Base-by-base conservation (phyloP, 30 jellyfish, hydroid and myxozoan species). In the Aurelia coerulea region DNA sequence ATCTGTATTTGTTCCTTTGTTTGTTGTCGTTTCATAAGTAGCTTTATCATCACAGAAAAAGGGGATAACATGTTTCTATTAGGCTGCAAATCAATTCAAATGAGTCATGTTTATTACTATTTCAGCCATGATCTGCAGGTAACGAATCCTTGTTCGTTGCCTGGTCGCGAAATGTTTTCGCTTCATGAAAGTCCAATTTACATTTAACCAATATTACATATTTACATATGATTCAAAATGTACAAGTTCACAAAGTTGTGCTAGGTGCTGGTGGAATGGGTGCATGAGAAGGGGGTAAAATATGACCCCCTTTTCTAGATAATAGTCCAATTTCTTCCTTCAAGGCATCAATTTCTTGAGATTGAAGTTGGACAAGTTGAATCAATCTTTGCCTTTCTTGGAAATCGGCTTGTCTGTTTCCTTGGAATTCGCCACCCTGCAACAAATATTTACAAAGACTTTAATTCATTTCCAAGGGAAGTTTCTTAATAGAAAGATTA, bases 361-460 rank as follows among this genome's bases (percentile, higher is more conserved):
- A 89, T 69, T 94, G 98, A 16, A 94, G 86, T 74, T 88, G 98
- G 13, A 83, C 97, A 1, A 88, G 90, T 66, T 94, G 97, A n/a
- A 85, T 77, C 34, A 94, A 68, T 41, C 97, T 88, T 50, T 88
- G 96, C 63, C 97, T 89, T 73, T 94, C 98, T 69, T 88, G 90
- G 65, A 35, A 72, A 42, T 94, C 98, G 4, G 97, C 91, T 73
- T 88, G 62, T 37, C 96, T 53, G 75, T 83, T 85, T 34, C 98
- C 98, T 66, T 83, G 98, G 60, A 94, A 94, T 68, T 88, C 97
- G 31, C 96, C 96, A 16, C 97, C 98, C 98, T 94, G 41, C 49
- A 54, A 85, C 49, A 46, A 9, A 4, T 46, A 46, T 4, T 4
- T 8, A 46, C 56, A 46, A 6, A 46, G 56, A 74, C 29, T n/a